These are phyloP conservation scores for Caenorhabditis uteleia DNA, from an alignment of 2,888 invertebrate genomes.

Conservation along the genomic window DNA sequence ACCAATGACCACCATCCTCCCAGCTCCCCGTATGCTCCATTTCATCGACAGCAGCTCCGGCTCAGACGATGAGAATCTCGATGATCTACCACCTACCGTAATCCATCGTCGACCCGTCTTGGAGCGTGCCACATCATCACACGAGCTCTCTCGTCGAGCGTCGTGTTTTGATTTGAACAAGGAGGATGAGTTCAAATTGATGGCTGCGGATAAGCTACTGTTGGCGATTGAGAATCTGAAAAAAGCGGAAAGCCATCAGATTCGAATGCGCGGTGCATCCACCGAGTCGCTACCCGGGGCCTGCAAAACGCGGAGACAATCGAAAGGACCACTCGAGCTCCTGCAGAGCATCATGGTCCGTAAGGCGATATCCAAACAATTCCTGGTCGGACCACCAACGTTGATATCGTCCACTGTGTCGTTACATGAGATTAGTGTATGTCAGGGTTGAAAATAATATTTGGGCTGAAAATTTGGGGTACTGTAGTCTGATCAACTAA, in stretches of 20 bases:
- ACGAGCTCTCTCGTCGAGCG: conserved; percentile 14
- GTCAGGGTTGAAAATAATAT: neutral
- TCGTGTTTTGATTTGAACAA: conserved; percentile 37
- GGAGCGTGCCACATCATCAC: conserved; percentile 13
- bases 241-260: conserved; percentile 36
- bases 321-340: conserved; percentile 19
- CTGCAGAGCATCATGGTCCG: conserved; percentile 18
- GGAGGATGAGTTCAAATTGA: conserved; percentile 55
- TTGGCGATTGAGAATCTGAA: conserved; percentile 52
- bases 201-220: conserved; percentile 50
- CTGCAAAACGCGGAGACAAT: neutral
- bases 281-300: conserved; percentile 45
- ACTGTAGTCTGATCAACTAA: too few species aligned
- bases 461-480: too few species aligned
- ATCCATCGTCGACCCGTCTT: neutral
- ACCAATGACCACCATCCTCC: too few species aligned
- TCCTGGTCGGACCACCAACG: conserved; percentile 46
- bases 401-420: conserved; percentile 52
- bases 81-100: conserved; percentile 22
- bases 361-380: conserved; percentile 4
- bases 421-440: conserved; percentile 33
- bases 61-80: conserved; percentile 39
- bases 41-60: conserved; percentile 45
- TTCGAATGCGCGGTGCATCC: conserved; percentile 27
- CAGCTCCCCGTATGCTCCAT: too few species aligned